Base-by-base conservation (phyloP, 1,140 invertebrate genomes). In the Galendromus occidentalis region DNA sequence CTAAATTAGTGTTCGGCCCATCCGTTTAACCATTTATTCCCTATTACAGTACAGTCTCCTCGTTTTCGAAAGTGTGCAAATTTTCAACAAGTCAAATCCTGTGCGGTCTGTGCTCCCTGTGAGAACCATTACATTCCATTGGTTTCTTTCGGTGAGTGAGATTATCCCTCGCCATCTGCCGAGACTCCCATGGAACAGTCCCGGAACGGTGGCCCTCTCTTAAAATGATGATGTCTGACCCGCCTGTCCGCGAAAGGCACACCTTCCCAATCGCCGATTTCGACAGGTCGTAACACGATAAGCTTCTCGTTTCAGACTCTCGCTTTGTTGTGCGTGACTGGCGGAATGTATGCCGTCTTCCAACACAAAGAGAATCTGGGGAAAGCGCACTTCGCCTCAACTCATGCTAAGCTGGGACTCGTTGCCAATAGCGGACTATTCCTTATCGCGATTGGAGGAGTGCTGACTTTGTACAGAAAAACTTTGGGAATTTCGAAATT, bases 81-180 rank as follows among this genome's bases (percentile, higher is more conserved):
- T 59, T 29, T 59, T 59, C 51, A 59, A 59, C 51, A 59, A 59
- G 33, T 59, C 51, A 1, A 59, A 59, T 25, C 51, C 51, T 33
- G 25, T 59, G 6, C 12, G 51, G 33, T 25, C 14, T 4, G n/a
- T 17, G 51, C 51, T 59, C 9, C 51, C 51, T 59, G 22, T 59
- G 25, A n/a, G 51, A 59, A 22, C 20, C 25, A 25, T 59, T 9
- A 59, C 51, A 17, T 59, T 59, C 22, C 51, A 59, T 59, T 59
- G 51, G 51, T 17, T 59, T 14, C 12, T 59, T 17, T 25, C 51
- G 51, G 51, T 59, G 33, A 59, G 51, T 20, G n/a, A n/a, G n/a
- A 59, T 14, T 39, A n/a, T n/a, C n/a, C n/a, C n/a, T n/a, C n/a
- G n/a, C n/a, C n/a, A n/a, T n/a, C n/a, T n/a, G n/a, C n/a, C n/a